Base-by-base conservation (phyloP, 2,888 invertebrate species). In the Lithophane semibrunnea region DNA sequence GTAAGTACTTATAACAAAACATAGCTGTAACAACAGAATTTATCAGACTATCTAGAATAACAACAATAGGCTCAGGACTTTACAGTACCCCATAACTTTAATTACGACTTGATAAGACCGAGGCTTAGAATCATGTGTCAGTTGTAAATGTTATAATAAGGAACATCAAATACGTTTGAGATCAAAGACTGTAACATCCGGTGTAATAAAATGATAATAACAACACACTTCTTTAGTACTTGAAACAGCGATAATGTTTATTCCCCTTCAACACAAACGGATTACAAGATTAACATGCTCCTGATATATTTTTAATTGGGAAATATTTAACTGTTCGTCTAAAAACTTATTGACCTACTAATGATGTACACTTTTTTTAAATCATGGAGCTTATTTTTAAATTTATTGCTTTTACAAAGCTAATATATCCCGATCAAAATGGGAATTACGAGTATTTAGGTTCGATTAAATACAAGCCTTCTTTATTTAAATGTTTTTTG, bases 61-160 rank as follows among this genome's bases (percentile, higher is more conserved):
- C 47, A 58, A 83, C 68, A 76, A 83, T 42, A 68, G 52, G 12
- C n/a, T 16, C 12, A 58, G 12, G 58, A 65, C 61, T 77, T 60
- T n/a, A 75, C 54, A 54, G 61, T 70, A 60, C 13, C 47, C 58
- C 52, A 58, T 74, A 72, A 76, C 21, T 80, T 75, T 74, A 64
- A 79, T 76, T 47, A 49, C 73, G 0, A 18, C 24, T 16, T 47
- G 80, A 83, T 83, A 77, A 77, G 37, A 42, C 66, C 0, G 0
- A 54, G 9, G 3, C 42, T 66, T 42, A 44, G 68, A 65, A 69
- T 56, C 67, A 78, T 61, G 47, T 29, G 49, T 73, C 37, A 67
- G 54, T 42, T 61, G 24, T 47, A 73, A 54, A 29, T 58, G 5
- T 37, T 69, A 1, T 44, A 37, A 37, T 18, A 8, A 49, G 21